Evolutionary conservation across 2,797 vertebrate genomes (phyloP), one percentile per base, ranked within the genome.

Genomic region (Discoglossus pictus): DNA sequence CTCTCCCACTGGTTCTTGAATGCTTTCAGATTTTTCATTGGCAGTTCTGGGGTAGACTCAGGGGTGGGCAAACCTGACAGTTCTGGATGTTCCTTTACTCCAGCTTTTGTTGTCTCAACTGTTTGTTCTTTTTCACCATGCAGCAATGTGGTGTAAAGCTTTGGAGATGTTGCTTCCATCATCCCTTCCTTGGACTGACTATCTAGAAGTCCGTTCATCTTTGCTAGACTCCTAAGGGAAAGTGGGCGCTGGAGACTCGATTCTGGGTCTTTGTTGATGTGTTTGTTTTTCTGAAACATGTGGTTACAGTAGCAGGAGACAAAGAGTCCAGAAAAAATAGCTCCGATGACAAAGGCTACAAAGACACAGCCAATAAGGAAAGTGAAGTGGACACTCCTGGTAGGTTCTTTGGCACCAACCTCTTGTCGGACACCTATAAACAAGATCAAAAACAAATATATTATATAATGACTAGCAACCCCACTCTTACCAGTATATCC

Each of bases 281-380:
- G 88, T 72, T 87, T 92, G 62, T 84, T 86, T 76, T 88, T 92
- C 77, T 88, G 87, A 39, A 90, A 84, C 0, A 87, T 81, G 65
- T 91, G 92, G 79, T 90, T 94, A 71, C 94, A 97, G 73, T 93
- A 94, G 74, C 93, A 96, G 63, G 93, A 95, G 24, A 97, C 93
- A 27, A 95, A 80, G 59, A 97, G 89, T 21, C 92, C 94, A 0
- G 94, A 96, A 18, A 94, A 87, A n/a, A 93, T 91, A 25, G 93
- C 93, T 12, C 94, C 94, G 36, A 97, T 74, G 69, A 92, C 83
- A 3, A 96, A 97, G 21, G 94, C 93, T 48, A 93, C 93, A 35
- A 94, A 81, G 54, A 95, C 90, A 23, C 93, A 93, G 18, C 92
- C 93, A 43, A 96, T 92, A 46, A 97, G 91, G 62, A 97, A 89